These are phyloP conservation scores for Xenentodon cancila DNA, from an alignment of 2,797 vertebrate species.

Conservation along the genomic window DNA sequence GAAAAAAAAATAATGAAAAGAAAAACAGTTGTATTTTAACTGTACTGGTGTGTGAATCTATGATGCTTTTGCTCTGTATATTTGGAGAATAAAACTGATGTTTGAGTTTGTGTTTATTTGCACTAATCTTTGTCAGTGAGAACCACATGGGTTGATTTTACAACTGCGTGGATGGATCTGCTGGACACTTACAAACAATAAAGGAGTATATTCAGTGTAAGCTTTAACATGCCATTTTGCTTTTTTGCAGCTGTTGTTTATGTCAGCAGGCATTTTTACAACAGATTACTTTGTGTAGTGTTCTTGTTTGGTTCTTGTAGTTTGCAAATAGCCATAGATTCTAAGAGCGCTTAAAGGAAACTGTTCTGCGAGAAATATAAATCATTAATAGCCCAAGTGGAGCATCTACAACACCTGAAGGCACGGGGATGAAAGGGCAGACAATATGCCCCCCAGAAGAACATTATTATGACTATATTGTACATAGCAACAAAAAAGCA, in stretches of 20 bases:
- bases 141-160: conserved; percentile 12
- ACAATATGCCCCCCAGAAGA: not conserved
- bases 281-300: not conserved
- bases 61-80: conserved; percentile 88
- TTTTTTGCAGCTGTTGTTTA: not conserved
- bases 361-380: conserved; percentile 6
- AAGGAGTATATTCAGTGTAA: not conserved
- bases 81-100: conserved; percentile 83
- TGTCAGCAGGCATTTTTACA: not conserved
- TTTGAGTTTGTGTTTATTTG: conserved; percentile 67
- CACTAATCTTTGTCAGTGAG: conserved; percentile 29
- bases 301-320: not conserved
- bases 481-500: not conserved
- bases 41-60: conserved; percentile 85
- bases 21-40: conserved; percentile 83
- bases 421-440: not conserved
- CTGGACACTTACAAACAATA: not conserved
- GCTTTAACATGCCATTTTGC: no score
- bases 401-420: not conserved
- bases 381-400: conserved; percentile 3
- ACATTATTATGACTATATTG: not conserved
- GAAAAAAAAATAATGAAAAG: conserved; percentile 46
- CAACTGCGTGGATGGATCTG: not conserved
- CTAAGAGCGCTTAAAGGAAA: conserved; percentile 11
- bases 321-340: not conserved